Conservation (phyloP, 2,113 vertebrate genomes). For the Ovis canadensis region DNA sequence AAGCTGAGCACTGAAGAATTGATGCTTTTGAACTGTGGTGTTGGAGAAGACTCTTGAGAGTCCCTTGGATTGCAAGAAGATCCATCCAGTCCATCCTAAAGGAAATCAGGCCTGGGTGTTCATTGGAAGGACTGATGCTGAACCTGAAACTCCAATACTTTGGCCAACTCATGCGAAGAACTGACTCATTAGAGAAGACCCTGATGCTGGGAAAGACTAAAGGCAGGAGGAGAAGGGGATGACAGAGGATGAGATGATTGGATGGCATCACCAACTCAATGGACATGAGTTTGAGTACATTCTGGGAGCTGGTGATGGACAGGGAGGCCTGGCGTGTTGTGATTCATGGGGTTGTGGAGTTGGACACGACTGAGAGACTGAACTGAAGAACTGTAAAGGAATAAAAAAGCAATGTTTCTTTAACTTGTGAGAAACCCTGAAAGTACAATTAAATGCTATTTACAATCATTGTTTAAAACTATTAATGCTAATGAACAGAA, state of each 20-base stretch:
- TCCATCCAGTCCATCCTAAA: background rate
- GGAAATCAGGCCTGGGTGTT: background rate
- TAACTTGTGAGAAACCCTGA: background rate
- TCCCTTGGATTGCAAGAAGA: background rate
- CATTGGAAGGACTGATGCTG: background rate
- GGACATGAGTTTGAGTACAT: background rate
- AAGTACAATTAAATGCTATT: background rate
- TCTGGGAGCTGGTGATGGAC: background rate
- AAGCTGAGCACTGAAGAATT: background rate
- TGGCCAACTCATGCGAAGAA: background rate
- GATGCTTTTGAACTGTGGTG: background rate
- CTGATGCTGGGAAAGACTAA: background rate
- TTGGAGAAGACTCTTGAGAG: background rate
- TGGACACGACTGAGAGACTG: background rate
- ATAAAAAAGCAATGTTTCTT: background rate
- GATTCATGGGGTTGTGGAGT: accelerated
- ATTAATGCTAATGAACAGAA: background rate
- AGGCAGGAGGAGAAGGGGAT: background rate
- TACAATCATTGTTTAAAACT: background rate
- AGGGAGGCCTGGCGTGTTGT: background rate
- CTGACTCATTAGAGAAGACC: background rate
- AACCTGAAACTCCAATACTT: background rate
- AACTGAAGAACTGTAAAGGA: background rate
- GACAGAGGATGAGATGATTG: background rate
- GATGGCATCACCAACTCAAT: background rate